Conservation (phyloP, 1,140 invertebrate species). For the Plutomurus gul region DNA sequence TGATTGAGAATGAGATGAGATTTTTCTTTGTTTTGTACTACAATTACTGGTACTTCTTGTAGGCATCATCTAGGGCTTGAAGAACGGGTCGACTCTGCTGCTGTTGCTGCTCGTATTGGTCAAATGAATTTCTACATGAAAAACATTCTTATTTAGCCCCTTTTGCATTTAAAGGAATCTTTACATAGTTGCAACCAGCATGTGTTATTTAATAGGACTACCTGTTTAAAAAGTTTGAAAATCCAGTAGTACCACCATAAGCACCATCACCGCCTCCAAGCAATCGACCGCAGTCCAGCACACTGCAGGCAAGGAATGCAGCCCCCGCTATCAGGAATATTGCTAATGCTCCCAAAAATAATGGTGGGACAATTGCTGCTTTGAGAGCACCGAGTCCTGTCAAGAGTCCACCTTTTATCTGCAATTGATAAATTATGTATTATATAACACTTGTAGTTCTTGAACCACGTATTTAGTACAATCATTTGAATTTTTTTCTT, state of each 20-base stretch:
- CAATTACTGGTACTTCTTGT: background rate
- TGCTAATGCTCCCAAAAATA: background rate
- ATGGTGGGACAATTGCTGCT: background rate
- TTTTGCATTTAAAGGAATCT: no score
- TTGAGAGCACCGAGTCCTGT: slow-evolving; percentile 26
- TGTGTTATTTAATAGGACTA: no score
- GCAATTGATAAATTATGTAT: no score
- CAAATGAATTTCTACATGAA: background rate
- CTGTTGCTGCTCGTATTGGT: background rate
- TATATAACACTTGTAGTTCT: no score
- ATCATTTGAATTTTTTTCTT: background rate
- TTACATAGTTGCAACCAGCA: no score
- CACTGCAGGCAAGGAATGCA: slow-evolving; percentile 25
- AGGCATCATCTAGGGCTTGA: slow-evolving; percentile 14
- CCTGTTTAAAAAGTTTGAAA: background rate
- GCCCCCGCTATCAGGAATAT: slow-evolving; percentile 35
- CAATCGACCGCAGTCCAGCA: background rate
- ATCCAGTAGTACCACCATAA: background rate
- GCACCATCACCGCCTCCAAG: background rate
- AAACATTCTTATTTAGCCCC: background rate
- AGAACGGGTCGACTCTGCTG: slow-evolving; percentile 3
- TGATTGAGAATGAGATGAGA: background rate
- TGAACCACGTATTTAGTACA: background rate
- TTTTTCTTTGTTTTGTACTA: background rate
- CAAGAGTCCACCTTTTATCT: slow-evolving; percentile 25